Evolutionary conservation across 2,888 invertebrate species (phyloP).

Genomic region (Sicus ferrugineus): DNA sequence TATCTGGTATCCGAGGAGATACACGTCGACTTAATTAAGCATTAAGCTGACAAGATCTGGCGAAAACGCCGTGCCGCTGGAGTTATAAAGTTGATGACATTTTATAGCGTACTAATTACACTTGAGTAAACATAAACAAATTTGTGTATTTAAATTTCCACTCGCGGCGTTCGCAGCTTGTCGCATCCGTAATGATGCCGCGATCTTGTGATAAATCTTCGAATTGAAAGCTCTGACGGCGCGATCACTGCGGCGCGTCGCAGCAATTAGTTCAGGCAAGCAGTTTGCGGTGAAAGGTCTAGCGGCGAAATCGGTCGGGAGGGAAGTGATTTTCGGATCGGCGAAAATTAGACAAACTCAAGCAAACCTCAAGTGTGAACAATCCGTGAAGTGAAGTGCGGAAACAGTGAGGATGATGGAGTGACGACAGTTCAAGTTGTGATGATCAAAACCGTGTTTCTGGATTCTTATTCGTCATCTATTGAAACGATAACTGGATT

Average conservation of each 20-base stretch:
- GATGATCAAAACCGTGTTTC: too few relatives aligned
- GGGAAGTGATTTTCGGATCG: background rate
- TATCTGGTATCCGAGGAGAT: background rate
- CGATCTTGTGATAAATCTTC: slow-evolving; percentile 29
- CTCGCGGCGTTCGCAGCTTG: slow-evolving; percentile 22
- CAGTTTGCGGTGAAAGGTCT: background rate
- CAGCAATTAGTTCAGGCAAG: slow-evolving; percentile 20
- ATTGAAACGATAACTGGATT: too few relatives aligned
- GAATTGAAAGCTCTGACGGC: slow-evolving; percentile 14
- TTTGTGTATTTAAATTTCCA: slow-evolving; percentile 12
- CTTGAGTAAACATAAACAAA: slow-evolving; percentile 25
- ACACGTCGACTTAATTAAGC: slow-evolving; percentile 22
- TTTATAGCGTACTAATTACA: slow-evolving; percentile 24
- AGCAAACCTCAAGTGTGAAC: too few relatives aligned
- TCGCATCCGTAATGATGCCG: slow-evolving; percentile 26
- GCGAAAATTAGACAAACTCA: background rate
- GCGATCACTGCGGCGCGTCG: slow-evolving; percentile 2
- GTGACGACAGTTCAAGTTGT: too few relatives aligned
- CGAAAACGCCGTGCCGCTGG: slow-evolving; percentile 15
- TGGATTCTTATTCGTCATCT: too few relatives aligned
- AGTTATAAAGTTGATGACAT: slow-evolving; percentile 11
- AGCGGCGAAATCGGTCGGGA: background rate
- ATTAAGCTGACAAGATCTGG: slow-evolving; percentile 27
- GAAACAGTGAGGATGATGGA: too few relatives aligned
- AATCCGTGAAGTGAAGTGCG: background rate